These are phyloP conservation scores for Leucoma salicis DNA, from an alignment of 2,888 invertebrate species.

Conservation along the genomic window DNA sequence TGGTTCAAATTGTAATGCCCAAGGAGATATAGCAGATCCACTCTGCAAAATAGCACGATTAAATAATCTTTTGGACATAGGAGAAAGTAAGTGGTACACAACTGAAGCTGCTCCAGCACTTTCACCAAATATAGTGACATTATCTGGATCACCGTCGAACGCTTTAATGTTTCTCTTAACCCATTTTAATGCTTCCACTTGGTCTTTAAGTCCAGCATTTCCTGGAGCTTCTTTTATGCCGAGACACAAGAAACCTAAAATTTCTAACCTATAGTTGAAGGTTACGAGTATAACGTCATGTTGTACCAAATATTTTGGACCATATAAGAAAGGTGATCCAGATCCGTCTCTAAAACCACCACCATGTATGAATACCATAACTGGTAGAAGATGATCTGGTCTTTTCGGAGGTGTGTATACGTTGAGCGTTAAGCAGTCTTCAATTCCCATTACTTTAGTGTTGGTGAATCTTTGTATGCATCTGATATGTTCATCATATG, in stretches of 20 bases:
- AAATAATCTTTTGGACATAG: constrained; percentile 65
- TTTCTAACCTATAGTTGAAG: constrained; percentile 67
- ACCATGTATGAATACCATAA: constrained; percentile 74
- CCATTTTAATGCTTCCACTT: constrained; percentile 66
- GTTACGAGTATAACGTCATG: constrained; percentile 65
- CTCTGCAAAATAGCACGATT: constrained; percentile 69
- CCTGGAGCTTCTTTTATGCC: constrained; percentile 69
- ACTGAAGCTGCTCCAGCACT: constrained; percentile 73
- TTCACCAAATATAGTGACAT: constrained; percentile 69
- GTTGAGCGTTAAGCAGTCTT: constrained; percentile 67
- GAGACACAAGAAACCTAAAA: constrained; percentile 66
- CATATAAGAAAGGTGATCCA: constrained; percentile 61
- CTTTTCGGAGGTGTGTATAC: constrained; percentile 55
- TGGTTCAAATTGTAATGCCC: constrained; percentile 68
- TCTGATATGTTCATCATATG: constrained; percentile 56
- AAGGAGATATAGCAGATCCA: constrained; percentile 65
- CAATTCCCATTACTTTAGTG: constrained; percentile 48
- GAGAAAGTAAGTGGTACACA: constrained; percentile 61
- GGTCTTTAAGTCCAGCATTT: constrained; percentile 70
- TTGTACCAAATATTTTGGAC: constrained; percentile 59
- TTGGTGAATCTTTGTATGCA: constrained; percentile 61
- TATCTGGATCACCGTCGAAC: constrained; percentile 68
- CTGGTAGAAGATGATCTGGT: constrained; percentile 42
- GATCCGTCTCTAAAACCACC: constrained; percentile 72
- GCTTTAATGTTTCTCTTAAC: constrained; percentile 55